Evolutionary conservation across 1,140 invertebrate genomes (phyloP), one percentile per base, ranked within the genome.

Genomic region (Hylyphantes graminicola): DNA sequence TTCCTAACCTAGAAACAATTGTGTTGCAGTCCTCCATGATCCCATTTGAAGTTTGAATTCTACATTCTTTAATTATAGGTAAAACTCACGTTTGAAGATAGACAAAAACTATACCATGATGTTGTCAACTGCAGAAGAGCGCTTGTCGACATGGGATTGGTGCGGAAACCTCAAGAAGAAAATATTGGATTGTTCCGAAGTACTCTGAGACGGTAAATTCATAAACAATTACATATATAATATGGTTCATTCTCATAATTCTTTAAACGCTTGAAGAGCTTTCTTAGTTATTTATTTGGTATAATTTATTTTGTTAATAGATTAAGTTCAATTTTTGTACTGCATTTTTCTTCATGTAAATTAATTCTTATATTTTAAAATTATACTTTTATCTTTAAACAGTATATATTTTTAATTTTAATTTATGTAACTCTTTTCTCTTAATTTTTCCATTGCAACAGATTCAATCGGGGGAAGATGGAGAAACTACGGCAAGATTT

Each of bases 401-500:
- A 2, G 5, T 1, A 35, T n/a, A 35, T 35, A 2, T 35, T 35
- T 35, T 35, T 35, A 9, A 11, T 65, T 7, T 65, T 19, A 64
- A 64, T 59, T 19, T 12, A 6, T 48, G n/a, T 67, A 35, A 67
- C 4, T 19, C 7, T 11, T 48, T 35, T 13, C 21, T 9, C 59
- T 21, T 76, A 19, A 84, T 59, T 8, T 65, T 86, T 86, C 79
- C 79, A 68, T 77, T 65, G 48, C 85, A 88, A 7, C 86, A 93
- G 95, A 88, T 90, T 97, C 64, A 97, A 96, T 57, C 96, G 96
- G 88, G 94, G 96, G 85, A 93, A 95, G 61, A 90, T 97, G 82
- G 96, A 97, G 87, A 96, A 96, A 87, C 76, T 90, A 87, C 87
- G 88, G 86, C 79, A 87, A 88, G 74, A 87, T 80, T 87, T 84